phyloP scores from a whole-genome alignment of 2,797 vertebrate species.

The Eulemur coronatus region DNA sequence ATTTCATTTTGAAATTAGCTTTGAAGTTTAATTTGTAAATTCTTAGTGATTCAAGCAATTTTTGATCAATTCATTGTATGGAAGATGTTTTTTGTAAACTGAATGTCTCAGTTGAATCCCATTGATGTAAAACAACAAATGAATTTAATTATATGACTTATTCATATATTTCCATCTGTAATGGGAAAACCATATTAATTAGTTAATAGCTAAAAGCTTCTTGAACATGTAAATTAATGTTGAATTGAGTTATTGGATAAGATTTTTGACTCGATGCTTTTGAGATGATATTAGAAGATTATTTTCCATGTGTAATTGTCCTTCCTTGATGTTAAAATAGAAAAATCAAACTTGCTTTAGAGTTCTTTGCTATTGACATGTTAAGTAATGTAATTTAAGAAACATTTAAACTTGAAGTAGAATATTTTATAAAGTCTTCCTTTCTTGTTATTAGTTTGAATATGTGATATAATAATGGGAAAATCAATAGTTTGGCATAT shows the following conservation, averaged over 20 bases:
- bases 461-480: background rate
- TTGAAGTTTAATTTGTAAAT: conserved; percentile 21
- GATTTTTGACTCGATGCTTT: conserved; percentile 25
- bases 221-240: background rate
- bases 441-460: background rate
- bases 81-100: conserved; percentile 4
- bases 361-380: background rate
- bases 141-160: background rate
- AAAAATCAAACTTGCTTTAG: background rate
- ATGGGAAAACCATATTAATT: background rate
- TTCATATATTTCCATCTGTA: background rate
- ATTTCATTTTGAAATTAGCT: conserved; percentile 41
- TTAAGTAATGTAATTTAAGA: background rate
- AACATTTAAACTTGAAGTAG: conserved; percentile 25
- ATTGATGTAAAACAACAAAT: background rate
- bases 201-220: background rate
- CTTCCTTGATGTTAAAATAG: background rate
- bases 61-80: background rate
- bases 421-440: background rate
- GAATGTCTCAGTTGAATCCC: conserved; percentile 24
- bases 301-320: background rate
- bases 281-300: background rate
- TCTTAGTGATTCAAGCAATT: background rate
- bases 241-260: conserved; percentile 9
- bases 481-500: background rate